Evolutionary conservation across 2,888 invertebrate species (phyloP), one percentile per base, ranked within the genome.

Genomic region (Drosophila dives): DNA sequence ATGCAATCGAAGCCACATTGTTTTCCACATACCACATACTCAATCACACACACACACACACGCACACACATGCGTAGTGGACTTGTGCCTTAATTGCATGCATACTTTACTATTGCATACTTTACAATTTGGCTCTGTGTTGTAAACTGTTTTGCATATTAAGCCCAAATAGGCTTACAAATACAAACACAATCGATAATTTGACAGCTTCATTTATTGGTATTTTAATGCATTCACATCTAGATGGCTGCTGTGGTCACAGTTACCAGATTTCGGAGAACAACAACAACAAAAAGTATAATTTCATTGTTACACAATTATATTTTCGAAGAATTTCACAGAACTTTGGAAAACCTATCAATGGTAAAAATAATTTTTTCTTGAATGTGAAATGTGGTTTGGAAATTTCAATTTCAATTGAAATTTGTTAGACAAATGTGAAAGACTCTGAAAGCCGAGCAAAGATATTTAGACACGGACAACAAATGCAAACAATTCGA

Each of bases 1-100:
- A 77, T 77, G 77, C 81, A 77, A 76, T 80, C 77, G 77, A 77
- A 80, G 77, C 77, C 80, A 64, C 77, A 80, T 80, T 80, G 76
- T 67, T 77, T 79, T 70, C 55, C 55, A 54, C 62, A 65, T 45
- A 61, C 66, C 26, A 11, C 38, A 61, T 17, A 38, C 29, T 40
- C 10, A 42, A 56, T 55, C 69, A 42, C 49, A 53, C 38, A 54
- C 42, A 40, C 50, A 61, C 42, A 40, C 42, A 56, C 33, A 51
- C 20, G 2, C 1, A 45, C 20, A 20, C 15, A 7, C 29, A n/a
- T n/a, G n/a, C n/a, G n/a, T n/a, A 61, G 40, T 62, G 67, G 67
- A 76, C 67, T 64, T 77, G 61, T 49, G 72, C 72, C 72, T 64
- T 77, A 80, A 77, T 80, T 77, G 77, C 80, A 63, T 64, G 72